phyloP scores from a whole-genome alignment of 2,113 vertebrate species.

The Echinops telfairi region DNA sequence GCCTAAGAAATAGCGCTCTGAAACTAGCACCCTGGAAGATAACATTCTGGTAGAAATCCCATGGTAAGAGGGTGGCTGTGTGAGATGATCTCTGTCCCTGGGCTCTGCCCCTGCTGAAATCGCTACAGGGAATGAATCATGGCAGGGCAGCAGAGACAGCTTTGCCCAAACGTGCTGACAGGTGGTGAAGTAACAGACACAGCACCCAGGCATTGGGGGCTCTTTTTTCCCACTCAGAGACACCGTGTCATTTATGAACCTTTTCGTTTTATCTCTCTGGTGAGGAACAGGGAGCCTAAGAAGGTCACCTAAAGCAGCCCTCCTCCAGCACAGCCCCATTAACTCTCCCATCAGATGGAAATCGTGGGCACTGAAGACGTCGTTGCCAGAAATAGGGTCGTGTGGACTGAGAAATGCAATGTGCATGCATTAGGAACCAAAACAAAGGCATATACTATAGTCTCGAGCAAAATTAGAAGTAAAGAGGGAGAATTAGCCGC shows the following conservation, averaged over 20 bases:
- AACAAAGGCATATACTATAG: neutral
- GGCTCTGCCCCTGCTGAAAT: neutral
- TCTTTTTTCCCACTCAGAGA: neutral
- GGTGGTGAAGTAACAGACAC: neutral
- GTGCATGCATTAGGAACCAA: neutral
- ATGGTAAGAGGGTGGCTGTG: neutral
- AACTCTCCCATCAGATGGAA: neutral
- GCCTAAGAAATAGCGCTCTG: neutral
- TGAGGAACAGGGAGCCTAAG: neutral
- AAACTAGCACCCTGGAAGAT: neutral
- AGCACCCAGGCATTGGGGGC: too few relatives aligned
- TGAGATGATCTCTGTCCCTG: neutral
- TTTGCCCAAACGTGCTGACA: too few relatives aligned
- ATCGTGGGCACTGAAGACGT: neutral
- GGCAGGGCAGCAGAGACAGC: too few relatives aligned
- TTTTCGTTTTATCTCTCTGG: neutral
- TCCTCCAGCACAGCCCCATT: neutral
- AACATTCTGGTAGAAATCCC: neutral
- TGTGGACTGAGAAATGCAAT: neutral
- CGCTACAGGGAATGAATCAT: too few relatives aligned
- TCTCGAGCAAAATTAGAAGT: slow-evolving; percentile 6
- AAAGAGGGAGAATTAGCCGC: neutral
- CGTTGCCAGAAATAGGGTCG: neutral
- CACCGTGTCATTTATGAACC: neutral
- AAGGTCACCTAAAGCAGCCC: neutral